Evolutionary conservation across 2,113 vertebrate genomes (phyloP), one percentile per base, ranked within the genome.

Genomic region (Anseranas semipalmata): DNA sequence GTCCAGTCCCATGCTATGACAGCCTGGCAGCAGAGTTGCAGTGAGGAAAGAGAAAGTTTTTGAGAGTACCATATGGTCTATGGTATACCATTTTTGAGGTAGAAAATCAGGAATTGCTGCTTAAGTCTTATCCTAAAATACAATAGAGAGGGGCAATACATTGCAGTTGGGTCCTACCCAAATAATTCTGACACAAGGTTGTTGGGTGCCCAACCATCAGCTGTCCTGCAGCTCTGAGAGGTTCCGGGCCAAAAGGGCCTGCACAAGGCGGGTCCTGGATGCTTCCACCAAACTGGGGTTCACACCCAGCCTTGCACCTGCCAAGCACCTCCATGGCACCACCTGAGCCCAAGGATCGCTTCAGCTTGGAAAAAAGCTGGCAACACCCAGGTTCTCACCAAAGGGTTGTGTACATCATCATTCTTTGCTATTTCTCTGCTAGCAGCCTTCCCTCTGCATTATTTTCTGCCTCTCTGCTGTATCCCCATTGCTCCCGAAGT

Each of bases 71-170:
- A 15, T 8, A 3, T 2, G 2, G 39, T 16, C 52, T 9, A 13
- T 0, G 15, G 15, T 3, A 0, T 30, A 3, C 28, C 17, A 2
- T 7, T 1, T 39, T 5, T 4, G 11, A 8, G 21, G 53, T 24
- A n/a, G 53, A 5, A n/a, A 73, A 28, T 0, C 25, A 16, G 53
- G 70, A 62, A 73, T 4, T 1, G 15, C 48, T 43, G 15, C 17
- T 56, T 3, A 2, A 32, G 37, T 9, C 2, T 0, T 1, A 12
- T n/a, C 59, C 25, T 5, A 2, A 28, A 59, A 9, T 1, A 13
- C 2, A 21, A 1, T 3, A 30, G 37, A 28, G 32, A 50, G 5
- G 17, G 43, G 46, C 45, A 39, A 35, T 1, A 10, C 32, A 3
- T 9, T 5, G 41, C 24, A 4, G n/a, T 8, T 6, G 18, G 24